phyloP scores from a whole-genome alignment of 2,888 invertebrate genomes.

The Gonocerus acuteangulatus region DNA sequence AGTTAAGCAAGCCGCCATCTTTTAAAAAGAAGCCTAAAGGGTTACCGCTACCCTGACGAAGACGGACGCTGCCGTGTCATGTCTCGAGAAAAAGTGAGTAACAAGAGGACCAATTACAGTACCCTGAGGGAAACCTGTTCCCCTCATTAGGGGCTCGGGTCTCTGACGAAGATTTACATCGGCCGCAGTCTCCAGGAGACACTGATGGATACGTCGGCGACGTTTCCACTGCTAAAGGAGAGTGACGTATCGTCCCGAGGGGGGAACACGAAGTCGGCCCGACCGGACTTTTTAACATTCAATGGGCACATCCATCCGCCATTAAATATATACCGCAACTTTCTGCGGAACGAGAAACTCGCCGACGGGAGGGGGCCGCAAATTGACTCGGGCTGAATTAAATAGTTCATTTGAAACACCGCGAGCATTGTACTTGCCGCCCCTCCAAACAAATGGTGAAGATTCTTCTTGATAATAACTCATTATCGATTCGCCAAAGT shows the following conservation, averaged over 20 bases:
- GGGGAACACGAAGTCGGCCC: not conserved
- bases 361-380: no score
- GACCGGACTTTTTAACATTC: conserved; percentile 20
- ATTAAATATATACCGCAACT: no score
- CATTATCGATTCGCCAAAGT: no score
- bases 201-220: conserved; percentile 23
- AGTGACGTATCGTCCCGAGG: not conserved
- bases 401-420: no score
- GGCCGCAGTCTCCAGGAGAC: not conserved
- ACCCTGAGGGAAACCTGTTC: not conserved
- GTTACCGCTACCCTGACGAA: not conserved
- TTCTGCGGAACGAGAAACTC: no score
- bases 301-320: not conserved
- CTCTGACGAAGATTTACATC: conserved; percentile 24
- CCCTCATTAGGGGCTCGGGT: conserved; percentile 17
- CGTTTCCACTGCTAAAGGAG: conserved; percentile 1
- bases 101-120: conserved; percentile 16
- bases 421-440: no score
- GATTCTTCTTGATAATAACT: no score
- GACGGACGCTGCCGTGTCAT: not conserved
- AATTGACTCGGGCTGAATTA: no score
- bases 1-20: no score
- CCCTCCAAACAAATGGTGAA: no score
- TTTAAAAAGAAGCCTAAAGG: no score
- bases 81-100: not conserved